Evolutionary conservation across 2,113 vertebrate species (phyloP), one percentile per base, ranked within the genome.

Genomic region (Galeopterus variegatus): DNA sequence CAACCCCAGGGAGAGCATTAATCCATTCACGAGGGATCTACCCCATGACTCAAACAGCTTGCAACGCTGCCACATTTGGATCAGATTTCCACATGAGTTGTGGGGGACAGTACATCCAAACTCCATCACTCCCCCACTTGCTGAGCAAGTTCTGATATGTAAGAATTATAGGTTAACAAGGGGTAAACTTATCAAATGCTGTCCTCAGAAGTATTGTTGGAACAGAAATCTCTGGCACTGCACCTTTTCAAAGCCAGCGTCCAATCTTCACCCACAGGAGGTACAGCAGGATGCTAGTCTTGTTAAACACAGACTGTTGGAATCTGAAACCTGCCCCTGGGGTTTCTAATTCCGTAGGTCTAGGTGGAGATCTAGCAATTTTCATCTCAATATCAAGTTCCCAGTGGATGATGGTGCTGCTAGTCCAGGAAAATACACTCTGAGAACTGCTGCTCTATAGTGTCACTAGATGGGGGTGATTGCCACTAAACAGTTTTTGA

Each of bases 91-190:
- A 41, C 41, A 41, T 41, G 41, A 41, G 41, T 41, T 41, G 41
- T 41, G 41, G 41, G 41, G 41, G 41, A 41, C 41, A 41, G 41
- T 41, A 41, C 41, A 41, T 3, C 41, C 41, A 3, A 41, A 41
- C 41, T 41, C 41, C 41, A 41, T 41, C 41, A 41, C 41, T 41
- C 41, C 26, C 45, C 0, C 1, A 70, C 14, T 48, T 88, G 18
- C 48, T 81, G 36, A 87, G 45, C 4, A 89, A 70, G 24, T 88
- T 95, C 17, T 88, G n/a, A 62, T 52, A 60, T 19, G 36, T n/a
- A 60, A 94, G 9, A 48, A 96, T 67, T 96, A 65, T 6, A 85
- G n/a, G 21, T 45, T 48, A 94, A 14, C 31, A 69, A 89, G 50
- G 58, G 31, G n/a, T 24, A 7, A 52, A 69, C 28, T 87, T 94